Base-by-base conservation (phyloP, 2,888 invertebrate genomes). In the Hesperia comma region DNA sequence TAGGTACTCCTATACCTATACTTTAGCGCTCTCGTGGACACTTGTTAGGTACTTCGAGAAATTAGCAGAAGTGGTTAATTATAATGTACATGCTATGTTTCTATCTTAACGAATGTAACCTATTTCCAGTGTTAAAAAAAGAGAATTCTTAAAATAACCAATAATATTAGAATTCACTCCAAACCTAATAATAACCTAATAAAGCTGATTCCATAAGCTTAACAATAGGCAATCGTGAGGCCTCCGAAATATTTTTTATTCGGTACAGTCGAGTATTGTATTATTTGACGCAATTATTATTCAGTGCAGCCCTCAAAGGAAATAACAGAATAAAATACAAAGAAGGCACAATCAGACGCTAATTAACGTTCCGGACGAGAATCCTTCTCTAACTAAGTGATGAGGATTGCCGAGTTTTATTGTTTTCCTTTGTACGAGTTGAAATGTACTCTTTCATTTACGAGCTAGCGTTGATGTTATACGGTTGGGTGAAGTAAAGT, bases 281-380 rank as follows among this genome's bases (percentile, higher is more conserved):
- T 67, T 61, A 63, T 63, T 67, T 68, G 63, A 69, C 67, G 63
- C 54, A 63, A 63, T 68, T 68, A 64, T 61, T 68, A 69, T 69
- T 69, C 68, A 68, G 41, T 49, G 60, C 51, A 37, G 58, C 26
- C 26, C 63, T 57, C 68, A 66, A 64, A 67, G 64, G 61, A 60
- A 63, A 64, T 61, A 68, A 55, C 40, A 46, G 64, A 70, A 68
- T 60, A 68, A 68, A 70, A 66, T 66, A 60, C 53, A 57, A 62
- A 66, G 62, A 67, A 69, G 41, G 62, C 57, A 66, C 68, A 70
- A 66, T 70, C 62, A 54, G 62, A 63, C 68, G 68, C 64, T 68
- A 70, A 70, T 70, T 70, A 70, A 43, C 68, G 69, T 62, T 53
- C 26, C 58, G 58, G 53, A 49, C 56, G 63, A 51, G 51, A 53